These are phyloP conservation scores for Ascaphus truei DNA, from an alignment of 2,113 vertebrate genomes.

Conservation along the genomic window DNA sequence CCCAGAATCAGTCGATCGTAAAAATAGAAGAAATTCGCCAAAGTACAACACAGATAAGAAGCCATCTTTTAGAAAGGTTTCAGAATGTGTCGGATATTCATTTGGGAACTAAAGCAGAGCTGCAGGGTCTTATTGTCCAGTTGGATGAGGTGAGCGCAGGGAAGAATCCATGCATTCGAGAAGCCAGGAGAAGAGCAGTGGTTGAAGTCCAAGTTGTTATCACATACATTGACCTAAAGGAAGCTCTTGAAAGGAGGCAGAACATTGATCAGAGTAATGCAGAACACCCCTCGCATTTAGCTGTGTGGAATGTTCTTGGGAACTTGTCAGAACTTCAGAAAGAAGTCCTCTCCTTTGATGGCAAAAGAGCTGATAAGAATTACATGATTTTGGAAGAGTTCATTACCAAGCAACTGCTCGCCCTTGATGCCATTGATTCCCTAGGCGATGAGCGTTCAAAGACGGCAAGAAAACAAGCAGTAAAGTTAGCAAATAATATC, in stretches of 20 bases:
- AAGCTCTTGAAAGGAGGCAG: conserved; percentile 69
- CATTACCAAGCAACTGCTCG: conserved; percentile 90
- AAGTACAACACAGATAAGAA: conserved; percentile 73
- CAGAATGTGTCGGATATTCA: conserved; percentile 69
- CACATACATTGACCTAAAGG: conserved; percentile 85
- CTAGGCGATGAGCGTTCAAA: conserved; percentile 84
- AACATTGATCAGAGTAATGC: conserved; percentile 52
- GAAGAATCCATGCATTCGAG: conserved; percentile 91
- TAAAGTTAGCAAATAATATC: conserved; percentile 93
- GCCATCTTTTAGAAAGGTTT: conserved; percentile 69
- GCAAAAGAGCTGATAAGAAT: conserved; percentile 87
- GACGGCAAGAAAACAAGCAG: conserved; percentile 86
- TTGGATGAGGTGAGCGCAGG: conserved; percentile 88
- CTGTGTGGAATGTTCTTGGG: conserved; percentile 83
- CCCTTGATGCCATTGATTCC: conserved; percentile 90
- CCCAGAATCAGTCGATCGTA: conserved; percentile 86
- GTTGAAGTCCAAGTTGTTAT: conserved; percentile 88
- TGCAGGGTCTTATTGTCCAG: conserved; percentile 82
- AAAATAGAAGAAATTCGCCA: conserved; percentile 85
- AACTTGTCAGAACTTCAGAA: conserved; percentile 85
- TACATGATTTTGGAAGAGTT: conserved; percentile 92
- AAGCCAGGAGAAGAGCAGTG: conserved; percentile 87
- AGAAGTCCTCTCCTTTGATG: conserved; percentile 86
- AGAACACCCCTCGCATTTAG: conserved; percentile 71
- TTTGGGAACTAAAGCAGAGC: conserved; percentile 78